A percentile compares a stretch with the other conserved stretches of the same genome.
phyloP scores from a whole-genome alignment of 2,888 invertebrate species.

The Chloromyia formosa region DNA sequence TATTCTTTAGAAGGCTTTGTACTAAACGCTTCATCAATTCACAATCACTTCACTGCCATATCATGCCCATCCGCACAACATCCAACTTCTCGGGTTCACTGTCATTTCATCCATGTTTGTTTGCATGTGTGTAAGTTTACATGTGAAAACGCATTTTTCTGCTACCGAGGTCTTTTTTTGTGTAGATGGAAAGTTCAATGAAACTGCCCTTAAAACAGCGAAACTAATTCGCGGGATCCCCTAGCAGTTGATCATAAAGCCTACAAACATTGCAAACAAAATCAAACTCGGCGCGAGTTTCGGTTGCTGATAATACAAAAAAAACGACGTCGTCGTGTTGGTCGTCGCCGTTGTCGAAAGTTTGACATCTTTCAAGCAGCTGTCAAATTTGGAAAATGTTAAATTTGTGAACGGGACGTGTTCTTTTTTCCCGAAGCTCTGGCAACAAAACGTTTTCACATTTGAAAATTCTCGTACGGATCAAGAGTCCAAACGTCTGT shows the following conservation, averaged over 20 bases:
- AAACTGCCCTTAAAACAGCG: background rate
- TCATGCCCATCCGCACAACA: conserved; percentile 9
- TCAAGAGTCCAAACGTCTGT: background rate
- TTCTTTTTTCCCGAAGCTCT: background rate
- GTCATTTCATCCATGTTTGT: conserved; percentile 7
- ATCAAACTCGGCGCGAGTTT: too few relatives aligned
- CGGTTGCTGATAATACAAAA: conserved; percentile 8
- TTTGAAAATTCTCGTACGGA: conserved; percentile 21
- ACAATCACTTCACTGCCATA: conserved; percentile 16
- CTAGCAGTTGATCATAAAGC: too few relatives aligned
- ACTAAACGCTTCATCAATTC: too few relatives aligned
- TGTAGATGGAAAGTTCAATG: conserved; percentile 40
- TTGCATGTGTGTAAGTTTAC: conserved; percentile 41
- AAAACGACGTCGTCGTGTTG: conserved; percentile 10
- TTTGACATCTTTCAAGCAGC: conserved; percentile 19
- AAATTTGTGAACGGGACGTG: conserved; percentile 36
- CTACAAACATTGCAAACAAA: too few relatives aligned
- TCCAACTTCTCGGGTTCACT: too few relatives aligned
- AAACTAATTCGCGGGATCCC: too few relatives aligned
- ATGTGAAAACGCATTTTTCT: conserved; percentile 41
- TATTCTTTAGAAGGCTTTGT: too few relatives aligned
- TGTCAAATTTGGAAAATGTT: conserved; percentile 40
- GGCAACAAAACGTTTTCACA: conserved; percentile 23
- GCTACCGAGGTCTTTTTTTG: conserved; percentile 6
- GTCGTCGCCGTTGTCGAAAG: background rate